Evolutionary conservation across 2,113 vertebrate species (phyloP).

Genomic region (Sinosuthora webbiana): DNA sequence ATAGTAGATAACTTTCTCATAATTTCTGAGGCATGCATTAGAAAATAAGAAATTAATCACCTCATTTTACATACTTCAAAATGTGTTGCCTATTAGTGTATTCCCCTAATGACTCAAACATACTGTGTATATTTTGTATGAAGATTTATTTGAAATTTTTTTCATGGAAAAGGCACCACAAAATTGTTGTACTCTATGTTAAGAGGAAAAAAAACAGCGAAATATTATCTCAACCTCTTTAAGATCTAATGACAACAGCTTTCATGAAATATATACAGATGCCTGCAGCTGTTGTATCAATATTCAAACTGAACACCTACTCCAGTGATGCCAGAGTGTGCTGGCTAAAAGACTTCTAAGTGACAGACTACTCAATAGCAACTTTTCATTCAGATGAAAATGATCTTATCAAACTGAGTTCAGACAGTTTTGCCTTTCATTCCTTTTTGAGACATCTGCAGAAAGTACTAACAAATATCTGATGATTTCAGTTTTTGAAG

Average conservation of each 20-base stretch:
- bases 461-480: background rate
- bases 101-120: background rate
- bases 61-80: background rate
- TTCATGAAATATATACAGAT: background rate
- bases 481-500: background rate
- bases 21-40: conserved; percentile 17
- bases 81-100: background rate
- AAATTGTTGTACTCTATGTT: background rate
- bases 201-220: background rate
- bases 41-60: background rate
- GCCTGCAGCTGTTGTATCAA: conserved; percentile 22
- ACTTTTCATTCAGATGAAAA: conserved; percentile 29
- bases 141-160: background rate
- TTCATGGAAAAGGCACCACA: background rate
- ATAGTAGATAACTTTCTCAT: conserved; percentile 2
- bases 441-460: background rate
- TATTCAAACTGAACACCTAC: background rate
- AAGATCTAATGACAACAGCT: background rate
- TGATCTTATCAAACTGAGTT: background rate
- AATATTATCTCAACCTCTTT: background rate
- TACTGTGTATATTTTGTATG: background rate
- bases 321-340: background rate
- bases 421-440: conserved; percentile 14
- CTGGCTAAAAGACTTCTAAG: background rate
- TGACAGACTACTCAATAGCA: background rate